These are phyloP conservation scores for Euura lappo DNA, from an alignment of 1,140 invertebrate genomes.

Conservation along the genomic window DNA sequence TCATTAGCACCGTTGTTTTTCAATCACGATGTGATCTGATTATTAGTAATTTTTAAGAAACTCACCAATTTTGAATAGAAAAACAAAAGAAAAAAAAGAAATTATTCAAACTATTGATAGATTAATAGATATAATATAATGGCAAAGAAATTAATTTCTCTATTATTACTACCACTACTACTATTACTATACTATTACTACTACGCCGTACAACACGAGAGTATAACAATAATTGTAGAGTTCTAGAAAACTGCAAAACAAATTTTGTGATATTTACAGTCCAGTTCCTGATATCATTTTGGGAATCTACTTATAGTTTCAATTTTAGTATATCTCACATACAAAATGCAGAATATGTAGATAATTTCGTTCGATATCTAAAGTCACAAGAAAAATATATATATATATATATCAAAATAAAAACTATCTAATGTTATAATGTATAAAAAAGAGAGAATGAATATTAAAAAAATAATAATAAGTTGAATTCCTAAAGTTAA, in stretches of 20 bases:
- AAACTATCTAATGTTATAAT: too few species aligned
- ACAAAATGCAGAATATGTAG: too few species aligned
- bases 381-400: too few species aligned
- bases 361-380: too few species aligned
- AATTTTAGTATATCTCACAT: too few species aligned
- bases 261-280: conserved; percentile 31
- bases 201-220: neutral
- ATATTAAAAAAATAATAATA: too few species aligned
- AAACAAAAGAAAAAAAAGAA: conserved; percentile 20
- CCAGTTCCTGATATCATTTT: neutral
- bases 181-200: too few species aligned
- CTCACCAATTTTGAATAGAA: conserved; percentile 13
- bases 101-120: neutral
- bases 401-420: too few species aligned
- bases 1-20: conserved; percentile 46
- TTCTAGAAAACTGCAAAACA: conserved; percentile 16
- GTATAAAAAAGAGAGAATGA: too few species aligned
- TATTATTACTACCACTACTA: neutral
- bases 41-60: conserved; percentile 25
- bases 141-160: neutral
- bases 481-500: too few species aligned
- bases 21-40: conserved; percentile 36
- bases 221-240: conserved; percentile 14
- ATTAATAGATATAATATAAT: neutral
- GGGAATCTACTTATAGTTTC: too few species aligned